These are phyloP conservation scores for Ptychoptera albimana DNA, from an alignment of 2,888 invertebrate genomes.

Conservation along the genomic window DNA sequence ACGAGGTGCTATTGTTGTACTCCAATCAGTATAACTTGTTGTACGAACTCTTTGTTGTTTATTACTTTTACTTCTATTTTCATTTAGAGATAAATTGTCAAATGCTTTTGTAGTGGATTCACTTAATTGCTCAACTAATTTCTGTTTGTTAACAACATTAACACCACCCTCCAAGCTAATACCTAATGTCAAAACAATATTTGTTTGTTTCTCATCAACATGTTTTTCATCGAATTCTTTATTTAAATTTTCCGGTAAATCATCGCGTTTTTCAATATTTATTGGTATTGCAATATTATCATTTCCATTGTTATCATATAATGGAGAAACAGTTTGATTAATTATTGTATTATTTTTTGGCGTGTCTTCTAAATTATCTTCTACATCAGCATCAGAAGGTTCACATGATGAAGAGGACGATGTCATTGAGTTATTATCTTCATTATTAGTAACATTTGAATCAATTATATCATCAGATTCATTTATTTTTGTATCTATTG, in stretches of 20 bases:
- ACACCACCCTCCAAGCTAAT: slow-evolving; percentile 15
- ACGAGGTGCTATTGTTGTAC: slow-evolving; percentile 43
- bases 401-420: slow-evolving; percentile 37
- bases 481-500: slow-evolving; percentile 7
- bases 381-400: slow-evolving; percentile 66
- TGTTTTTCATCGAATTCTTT: slow-evolving; percentile 34
- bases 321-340: slow-evolving; percentile 7
- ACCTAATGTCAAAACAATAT: slow-evolving; percentile 20
- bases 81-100: slow-evolving; percentile 8
- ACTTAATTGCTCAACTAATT: background rate
- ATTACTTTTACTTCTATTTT: slow-evolving; percentile 8
- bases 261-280: slow-evolving; percentile 36
- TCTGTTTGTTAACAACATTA: slow-evolving; percentile 3
- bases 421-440: slow-evolving; percentile 7
- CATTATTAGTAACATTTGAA: slow-evolving; percentile 31
- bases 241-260: slow-evolving; percentile 38
- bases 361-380: slow-evolving; percentile 50
- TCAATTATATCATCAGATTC: slow-evolving; percentile 23
- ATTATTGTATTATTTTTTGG: slow-evolving; percentile 17
- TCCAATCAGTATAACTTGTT: slow-evolving; percentile 30
- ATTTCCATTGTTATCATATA: slow-evolving; percentile 26
- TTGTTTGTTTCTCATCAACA: slow-evolving; percentile 27
- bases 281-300: slow-evolving; percentile 16
- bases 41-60: slow-evolving; percentile 22
- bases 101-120: slow-evolving; percentile 11